These are phyloP conservation scores for Apteryx owenii DNA, from an alignment of 2,113 vertebrate genomes.

Conservation along the genomic window DNA sequence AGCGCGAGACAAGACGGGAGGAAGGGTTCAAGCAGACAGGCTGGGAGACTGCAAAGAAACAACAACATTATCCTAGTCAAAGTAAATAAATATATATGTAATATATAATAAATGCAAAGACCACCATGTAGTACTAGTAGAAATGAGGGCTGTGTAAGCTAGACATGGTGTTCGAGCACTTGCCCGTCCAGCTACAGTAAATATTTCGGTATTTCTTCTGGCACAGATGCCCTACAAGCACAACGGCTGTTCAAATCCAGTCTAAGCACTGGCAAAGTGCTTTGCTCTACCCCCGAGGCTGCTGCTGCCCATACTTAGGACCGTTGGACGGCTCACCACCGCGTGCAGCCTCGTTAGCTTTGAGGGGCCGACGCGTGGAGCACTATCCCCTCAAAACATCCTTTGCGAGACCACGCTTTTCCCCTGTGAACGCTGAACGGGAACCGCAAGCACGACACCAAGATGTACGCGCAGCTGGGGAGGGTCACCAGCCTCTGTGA, in stretches of 20 bases:
- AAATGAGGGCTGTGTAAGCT: neutral
- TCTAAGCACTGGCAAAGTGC: neutral
- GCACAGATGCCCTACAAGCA: neutral
- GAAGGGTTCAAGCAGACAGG: neutral
- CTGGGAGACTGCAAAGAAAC: neutral
- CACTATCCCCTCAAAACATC: neutral
- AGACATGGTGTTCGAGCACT: neutral
- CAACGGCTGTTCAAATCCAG: neutral
- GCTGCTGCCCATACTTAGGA: neutral
- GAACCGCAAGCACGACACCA: neutral
- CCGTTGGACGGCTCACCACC: neutral
- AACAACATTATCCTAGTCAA: neutral
- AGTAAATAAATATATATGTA: neutral
- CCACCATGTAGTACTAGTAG: neutral
- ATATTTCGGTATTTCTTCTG: neutral
- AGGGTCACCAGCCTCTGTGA: neutral
- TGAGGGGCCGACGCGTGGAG: neutral
- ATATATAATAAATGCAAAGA: neutral
- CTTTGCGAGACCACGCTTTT: neutral
- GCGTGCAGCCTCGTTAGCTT: neutral
- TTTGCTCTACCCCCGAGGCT: neutral
- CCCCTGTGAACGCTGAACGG: neutral
- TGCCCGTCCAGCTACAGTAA: neutral
- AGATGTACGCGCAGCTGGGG: rapidly evolving
- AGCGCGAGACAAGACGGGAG: neutral